phyloP scores from a whole-genome alignment of 35 echinoderm and acorn worm species.

The Apostichopus japonicus region DNA sequence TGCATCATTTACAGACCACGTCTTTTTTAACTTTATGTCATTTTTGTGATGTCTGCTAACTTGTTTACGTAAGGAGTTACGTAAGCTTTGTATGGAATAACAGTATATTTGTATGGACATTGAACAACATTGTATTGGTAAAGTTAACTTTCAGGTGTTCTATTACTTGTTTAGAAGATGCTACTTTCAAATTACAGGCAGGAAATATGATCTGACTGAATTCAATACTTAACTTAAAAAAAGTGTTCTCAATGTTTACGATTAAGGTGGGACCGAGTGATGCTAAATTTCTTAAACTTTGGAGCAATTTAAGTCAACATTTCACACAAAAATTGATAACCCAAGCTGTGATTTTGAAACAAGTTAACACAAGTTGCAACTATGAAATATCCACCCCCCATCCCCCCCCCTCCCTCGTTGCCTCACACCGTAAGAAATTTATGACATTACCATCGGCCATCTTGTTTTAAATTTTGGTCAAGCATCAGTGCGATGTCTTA shows the following conservation, averaged over 20 bases:
- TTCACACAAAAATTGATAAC: constrained; percentile 5
- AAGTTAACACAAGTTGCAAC: constrained; percentile 14
- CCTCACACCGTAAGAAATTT: too few relatives aligned
- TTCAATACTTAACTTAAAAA: too few relatives aligned
- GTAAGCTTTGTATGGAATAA: constrained; percentile 51
- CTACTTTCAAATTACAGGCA: too few relatives aligned
- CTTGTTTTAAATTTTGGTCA: too few relatives aligned
- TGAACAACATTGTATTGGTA: neutral
- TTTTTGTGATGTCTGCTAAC: constrained; percentile 44
- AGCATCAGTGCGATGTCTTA: too few relatives aligned
- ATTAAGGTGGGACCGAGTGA: constrained; percentile 3
- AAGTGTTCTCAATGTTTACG: neutral
- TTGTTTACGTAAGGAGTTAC: constrained; percentile 20
- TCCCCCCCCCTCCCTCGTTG: too few relatives aligned
- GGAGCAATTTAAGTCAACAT: constrained; percentile 24
- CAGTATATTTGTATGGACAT: constrained; percentile 18
- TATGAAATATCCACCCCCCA: neutral
- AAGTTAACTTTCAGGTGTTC: too few relatives aligned
- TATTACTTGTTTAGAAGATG: too few relatives aligned
- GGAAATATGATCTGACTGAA: too few relatives aligned
- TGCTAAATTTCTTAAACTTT: constrained; percentile 24
- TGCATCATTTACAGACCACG: constrained; percentile 27
- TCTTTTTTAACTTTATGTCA: neutral
- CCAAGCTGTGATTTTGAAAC: constrained; percentile 16
- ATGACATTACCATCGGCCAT: too few relatives aligned